Base-by-base conservation (phyloP, 2,888 invertebrate species). In the Drosophila algonquin region DNA sequence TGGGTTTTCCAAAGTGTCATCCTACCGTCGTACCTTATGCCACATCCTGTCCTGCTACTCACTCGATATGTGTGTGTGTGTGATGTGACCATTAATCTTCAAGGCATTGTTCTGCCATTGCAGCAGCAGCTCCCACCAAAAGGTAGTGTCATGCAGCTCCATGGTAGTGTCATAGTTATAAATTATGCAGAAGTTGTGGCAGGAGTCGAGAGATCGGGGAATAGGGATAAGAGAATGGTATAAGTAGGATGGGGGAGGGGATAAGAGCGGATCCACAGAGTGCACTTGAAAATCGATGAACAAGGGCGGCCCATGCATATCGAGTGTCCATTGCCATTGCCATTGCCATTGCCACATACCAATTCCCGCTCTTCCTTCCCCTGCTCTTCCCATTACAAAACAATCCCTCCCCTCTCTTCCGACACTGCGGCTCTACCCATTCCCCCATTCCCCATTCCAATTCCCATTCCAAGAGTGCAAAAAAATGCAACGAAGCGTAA, bases 401-500 rank as follows among this genome's bases (percentile, higher is more conserved):
- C 44, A 45, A 55, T 56, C 48, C 64, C 63, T 63, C 50, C 24
- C n/a, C 50, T 1, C 45, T 18, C 18, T 18, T 12, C 44, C 24
- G 53, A 59, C 53, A 59, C 21, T 56, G 21, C 8, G 30, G 8
- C 30, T 27, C 27, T 27, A 6, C 27, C 65, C 51, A 56, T 65
- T 67, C 35, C 21, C 21, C 21, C 21, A 21, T 21, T 21, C 21
- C 16, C 65, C 16, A 32, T 24, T 24, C 24, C 65, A 56, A 55
- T 65, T 67, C 35, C 65, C 16, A 57, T 51, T 50, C 47, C 60
- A 55, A 76, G 83, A 82, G 81, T 76, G 82, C 73, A 77, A 62
- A 62, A 81, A 80, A 76, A 75, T 68, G 78, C 88, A 88, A 55
- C 86, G 74, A 82, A 79, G 88, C 89, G 86, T 81, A 86, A 89